Conservation (phyloP, 2,888 invertebrate genomes). For the Cynaeus angustus region DNA sequence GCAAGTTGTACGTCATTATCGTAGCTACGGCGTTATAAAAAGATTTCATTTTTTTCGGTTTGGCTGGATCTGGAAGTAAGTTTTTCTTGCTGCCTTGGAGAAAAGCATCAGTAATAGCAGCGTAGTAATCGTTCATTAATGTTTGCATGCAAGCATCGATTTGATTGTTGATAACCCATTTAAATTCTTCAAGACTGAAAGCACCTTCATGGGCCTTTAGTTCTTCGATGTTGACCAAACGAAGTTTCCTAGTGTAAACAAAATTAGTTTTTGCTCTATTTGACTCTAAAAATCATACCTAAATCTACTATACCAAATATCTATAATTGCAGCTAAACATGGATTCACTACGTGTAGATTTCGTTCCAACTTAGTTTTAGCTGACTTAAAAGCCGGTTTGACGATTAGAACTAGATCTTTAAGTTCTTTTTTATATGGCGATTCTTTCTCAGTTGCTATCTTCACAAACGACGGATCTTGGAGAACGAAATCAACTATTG, state of each 20-base stretch:
- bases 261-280: too few relatives aligned
- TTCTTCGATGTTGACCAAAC: slow-evolving; percentile 76
- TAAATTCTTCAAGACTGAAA: slow-evolving; percentile 81
- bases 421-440: slow-evolving; percentile 76
- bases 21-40: slow-evolving; percentile 91
- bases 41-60: slow-evolving; percentile 79
- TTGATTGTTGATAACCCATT: slow-evolving; percentile 73
- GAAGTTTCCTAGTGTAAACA: slow-evolving; percentile 72
- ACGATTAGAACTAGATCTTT: slow-evolving; percentile 80
- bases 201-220: slow-evolving; percentile 77
- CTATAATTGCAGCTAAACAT: slow-evolving; percentile 85
- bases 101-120: slow-evolving; percentile 78
- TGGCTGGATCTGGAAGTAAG: slow-evolving; percentile 79
- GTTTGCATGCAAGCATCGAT: slow-evolving; percentile 81
- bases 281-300: too few relatives aligned
- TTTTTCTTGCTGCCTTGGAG: slow-evolving; percentile 80
- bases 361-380: slow-evolving; percentile 73
- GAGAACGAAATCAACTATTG: slow-evolving; percentile 93
- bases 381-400: slow-evolving; percentile 73
- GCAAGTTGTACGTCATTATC: slow-evolving; percentile 91
- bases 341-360: slow-evolving; percentile 86
- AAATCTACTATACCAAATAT: slow-evolving; percentile 87
- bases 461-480: slow-evolving; percentile 81
- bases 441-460: slow-evolving; percentile 73
- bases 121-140: slow-evolving; percentile 80